These are phyloP conservation scores for Electrophaes corylata DNA, from an alignment of 2,888 invertebrate genomes.

Conservation along the genomic window DNA sequence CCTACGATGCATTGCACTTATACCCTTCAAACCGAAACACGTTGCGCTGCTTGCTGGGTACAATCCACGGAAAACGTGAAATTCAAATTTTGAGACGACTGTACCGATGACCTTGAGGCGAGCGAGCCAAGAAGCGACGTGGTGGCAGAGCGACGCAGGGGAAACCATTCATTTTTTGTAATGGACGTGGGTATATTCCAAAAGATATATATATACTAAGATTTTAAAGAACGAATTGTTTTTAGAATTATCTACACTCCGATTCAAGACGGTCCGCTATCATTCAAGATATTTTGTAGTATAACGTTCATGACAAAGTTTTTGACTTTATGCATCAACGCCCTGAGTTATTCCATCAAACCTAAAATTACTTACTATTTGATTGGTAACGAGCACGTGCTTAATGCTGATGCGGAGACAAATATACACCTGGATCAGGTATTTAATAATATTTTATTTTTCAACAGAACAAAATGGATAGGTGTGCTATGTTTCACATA, in stretches of 20 bases:
- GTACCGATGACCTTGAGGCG: too few relatives aligned
- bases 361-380: slow-evolving; percentile 77
- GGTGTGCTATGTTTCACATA: not conserved
- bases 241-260: slow-evolving; percentile 82
- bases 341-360: slow-evolving; percentile 79
- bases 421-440: slow-evolving; percentile 76
- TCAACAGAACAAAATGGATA: not conserved
- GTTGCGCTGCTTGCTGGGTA: too few relatives aligned
- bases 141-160: too few relatives aligned
- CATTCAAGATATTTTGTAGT: slow-evolving; percentile 83
- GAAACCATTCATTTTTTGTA: too few relatives aligned
- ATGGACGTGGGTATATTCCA: too few relatives aligned
- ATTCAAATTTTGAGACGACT: too few relatives aligned
- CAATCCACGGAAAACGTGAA: too few relatives aligned
- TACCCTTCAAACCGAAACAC: too few relatives aligned
- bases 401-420: slow-evolving; percentile 65
- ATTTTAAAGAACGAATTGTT: not conserved
- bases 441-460: not conserved
- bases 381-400: slow-evolving; percentile 66
- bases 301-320: slow-evolving; percentile 80
- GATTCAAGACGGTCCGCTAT: slow-evolving; percentile 78
- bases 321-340: slow-evolving; percentile 78
- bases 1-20: too few relatives aligned
- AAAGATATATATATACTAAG: not conserved
- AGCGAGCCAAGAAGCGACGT: too few relatives aligned